Evolutionary conservation across 2,797 vertebrate species (phyloP), one percentile per base, ranked within the genome.

Genomic region (Acestrorhynchus altus): DNA sequence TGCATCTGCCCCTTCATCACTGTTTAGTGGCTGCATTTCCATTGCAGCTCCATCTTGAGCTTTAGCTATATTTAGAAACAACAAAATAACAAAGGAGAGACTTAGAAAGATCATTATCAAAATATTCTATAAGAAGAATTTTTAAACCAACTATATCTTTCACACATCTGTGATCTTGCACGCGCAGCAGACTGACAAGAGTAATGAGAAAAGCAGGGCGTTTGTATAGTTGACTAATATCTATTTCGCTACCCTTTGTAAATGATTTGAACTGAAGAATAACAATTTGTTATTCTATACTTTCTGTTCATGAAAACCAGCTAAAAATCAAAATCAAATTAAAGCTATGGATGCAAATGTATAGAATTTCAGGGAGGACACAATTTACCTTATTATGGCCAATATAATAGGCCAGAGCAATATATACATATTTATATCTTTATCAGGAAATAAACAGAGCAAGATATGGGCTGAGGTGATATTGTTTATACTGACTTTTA

Each of bases 21-120:
- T 97, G 91, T 99, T 99, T 81, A 99, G 88, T 9, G 97, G 97
- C 67, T 99, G 97, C 98, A 99, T 99, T 93, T 99, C 98, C 97
- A 99, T 98, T 13, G 98, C 98, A 72, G 97, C 97, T 28, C 97
- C 98, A 81, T 99, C 98, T 89, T 98, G 97, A 80, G 97, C 96
- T 95, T 99, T 99, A 91, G 96, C 98, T 98, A 83, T 13, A 31
- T 24, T n/a, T n/a, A n/a, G 71, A 39, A 11, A 20, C 0, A 8
- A 60, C 18, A 60, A 12, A 42, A 39, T n/a, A 28, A 4, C 4
- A 61, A n/a, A 73, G n/a, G 13, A 6, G 61, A 63, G 35, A 47
- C 15, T 28, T 5, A 11, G 22, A 12, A 49, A 61, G 28, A 69
- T 18, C 31, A 35, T 35, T 35, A 6, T 35, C 22, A 24, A 78